A percentile compares a stretch with the other conserved stretches of the same genome.
Conservation (phyloP, 2,888 invertebrate species). For the Drosophila mayaguana region DNA sequence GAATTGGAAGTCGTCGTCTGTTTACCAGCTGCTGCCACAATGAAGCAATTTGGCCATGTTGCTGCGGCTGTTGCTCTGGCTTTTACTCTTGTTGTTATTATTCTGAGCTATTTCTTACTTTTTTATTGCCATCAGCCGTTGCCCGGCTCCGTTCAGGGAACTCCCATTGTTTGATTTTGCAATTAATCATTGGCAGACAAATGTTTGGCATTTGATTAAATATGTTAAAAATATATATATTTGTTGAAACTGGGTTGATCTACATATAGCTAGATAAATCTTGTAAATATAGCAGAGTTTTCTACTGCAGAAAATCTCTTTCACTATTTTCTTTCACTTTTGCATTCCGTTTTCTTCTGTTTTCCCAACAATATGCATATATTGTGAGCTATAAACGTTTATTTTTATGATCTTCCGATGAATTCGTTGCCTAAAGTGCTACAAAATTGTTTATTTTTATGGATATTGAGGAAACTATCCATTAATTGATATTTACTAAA, state of each 20-base stretch:
- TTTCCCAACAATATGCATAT: background rate
- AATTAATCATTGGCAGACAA: constrained; percentile 36
- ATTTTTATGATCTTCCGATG: constrained; percentile 2
- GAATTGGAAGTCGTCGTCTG: constrained; percentile 45
- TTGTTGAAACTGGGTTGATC: background rate
- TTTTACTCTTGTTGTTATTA: constrained; percentile 38
- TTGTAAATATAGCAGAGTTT: background rate
- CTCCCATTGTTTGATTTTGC: constrained; percentile 19
- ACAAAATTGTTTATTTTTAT: background rate
- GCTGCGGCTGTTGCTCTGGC: constrained; percentile 14
- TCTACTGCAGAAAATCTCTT: constrained; percentile 5
- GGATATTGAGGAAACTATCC: background rate
- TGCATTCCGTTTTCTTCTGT: background rate
- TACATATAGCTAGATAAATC: background rate
- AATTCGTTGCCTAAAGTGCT: background rate
- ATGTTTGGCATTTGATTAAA: constrained; percentile 15
- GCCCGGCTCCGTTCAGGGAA: background rate
- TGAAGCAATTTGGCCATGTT: constrained; percentile 59
- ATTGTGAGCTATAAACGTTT: background rate
- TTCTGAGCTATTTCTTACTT: constrained; percentile 30
- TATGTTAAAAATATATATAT: background rate
- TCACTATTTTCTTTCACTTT: constrained; percentile 12
- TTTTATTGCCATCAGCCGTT: constrained; percentile 28
- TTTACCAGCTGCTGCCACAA: constrained; percentile 62
- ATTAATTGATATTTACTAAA: background rate